Conservation (phyloP, 2,797 vertebrate genomes). For the Decapterus maruadsi region DNA sequence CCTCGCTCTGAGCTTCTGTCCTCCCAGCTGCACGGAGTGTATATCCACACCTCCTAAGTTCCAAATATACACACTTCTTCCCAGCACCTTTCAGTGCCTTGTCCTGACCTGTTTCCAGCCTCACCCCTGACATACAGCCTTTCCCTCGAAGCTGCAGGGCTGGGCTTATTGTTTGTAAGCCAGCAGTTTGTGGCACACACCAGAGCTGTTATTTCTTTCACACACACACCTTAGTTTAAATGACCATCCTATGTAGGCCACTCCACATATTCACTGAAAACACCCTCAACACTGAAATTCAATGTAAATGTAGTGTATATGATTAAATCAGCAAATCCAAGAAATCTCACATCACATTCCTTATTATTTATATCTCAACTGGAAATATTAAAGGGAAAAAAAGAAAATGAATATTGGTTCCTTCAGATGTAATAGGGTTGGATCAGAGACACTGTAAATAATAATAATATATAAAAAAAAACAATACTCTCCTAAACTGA, state of each 20-base stretch:
- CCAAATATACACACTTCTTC: conserved; percentile 33
- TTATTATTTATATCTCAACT: background rate
- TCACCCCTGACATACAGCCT: conserved; percentile 28
- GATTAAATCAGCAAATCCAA: background rate
- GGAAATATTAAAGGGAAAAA: conserved; percentile 49
- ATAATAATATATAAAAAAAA: background rate
- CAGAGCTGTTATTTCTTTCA: conserved; percentile 12
- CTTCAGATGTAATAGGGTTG: background rate
- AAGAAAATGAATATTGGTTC: conserved; percentile 50
- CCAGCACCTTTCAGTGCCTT: conserved; percentile 26
- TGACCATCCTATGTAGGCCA: background rate
- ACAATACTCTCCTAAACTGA: background rate
- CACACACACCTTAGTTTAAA: background rate
- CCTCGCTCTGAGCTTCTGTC: conserved; percentile 50
- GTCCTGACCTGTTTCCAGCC: conserved; percentile 59
- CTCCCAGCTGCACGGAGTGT: conserved; percentile 46
- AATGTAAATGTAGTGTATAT: background rate
- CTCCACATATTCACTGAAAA: background rate
- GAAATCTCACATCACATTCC: background rate
- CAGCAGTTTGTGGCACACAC: background rate
- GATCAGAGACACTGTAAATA: background rate
- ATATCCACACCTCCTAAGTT: conserved; percentile 17
- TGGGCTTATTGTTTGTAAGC: conserved; percentile 1
- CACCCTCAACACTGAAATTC: background rate
- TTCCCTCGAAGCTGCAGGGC: conserved; percentile 11